These are phyloP conservation scores for Heliothis virescens DNA, from an alignment of 1,140 invertebrate genomes.

Conservation along the genomic window DNA sequence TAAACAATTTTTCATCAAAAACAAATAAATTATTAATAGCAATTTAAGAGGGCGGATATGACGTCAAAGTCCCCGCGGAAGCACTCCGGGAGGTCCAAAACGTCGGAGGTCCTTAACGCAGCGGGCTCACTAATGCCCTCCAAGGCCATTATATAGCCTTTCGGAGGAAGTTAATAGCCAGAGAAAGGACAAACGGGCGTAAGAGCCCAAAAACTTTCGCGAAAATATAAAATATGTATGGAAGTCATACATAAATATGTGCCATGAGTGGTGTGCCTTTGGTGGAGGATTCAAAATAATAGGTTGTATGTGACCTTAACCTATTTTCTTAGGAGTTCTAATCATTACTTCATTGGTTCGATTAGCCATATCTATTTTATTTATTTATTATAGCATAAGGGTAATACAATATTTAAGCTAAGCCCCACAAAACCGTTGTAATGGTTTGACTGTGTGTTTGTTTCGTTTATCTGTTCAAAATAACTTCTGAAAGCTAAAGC, in stretches of 20 bases:
- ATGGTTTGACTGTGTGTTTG: too few species aligned
- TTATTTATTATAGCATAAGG: too few species aligned
- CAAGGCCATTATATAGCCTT: conserved; percentile 73
- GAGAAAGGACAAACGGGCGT: conserved; percentile 69
- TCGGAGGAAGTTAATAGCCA: conserved; percentile 71
- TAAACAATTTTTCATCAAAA: conserved; percentile 39
- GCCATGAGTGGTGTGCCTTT: neutral
- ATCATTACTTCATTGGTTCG: neutral
- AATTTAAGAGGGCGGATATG: conserved; percentile 66
- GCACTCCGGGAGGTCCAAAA: conserved; percentile 62
- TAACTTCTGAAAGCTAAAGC: too few species aligned
- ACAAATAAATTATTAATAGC: conserved; percentile 55
- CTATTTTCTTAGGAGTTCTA: too few species aligned
- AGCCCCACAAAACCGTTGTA: too few species aligned
- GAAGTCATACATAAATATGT: conserved; percentile 23
- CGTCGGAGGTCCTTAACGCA: conserved; percentile 67
- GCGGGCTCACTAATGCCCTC: conserved; percentile 75
- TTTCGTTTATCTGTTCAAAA: too few species aligned
- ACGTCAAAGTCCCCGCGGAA: conserved; percentile 60
- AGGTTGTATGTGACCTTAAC: neutral
- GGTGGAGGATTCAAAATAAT: neutral
- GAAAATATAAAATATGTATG: conserved; percentile 42
- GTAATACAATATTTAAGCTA: too few species aligned
- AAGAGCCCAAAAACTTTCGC: conserved; percentile 1
- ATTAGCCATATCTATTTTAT: too few species aligned